These are phyloP conservation scores for Eucidaris tribuloides DNA, from an alignment of 35 echinoderm and acorn worm species.

Conservation along the genomic window DNA sequence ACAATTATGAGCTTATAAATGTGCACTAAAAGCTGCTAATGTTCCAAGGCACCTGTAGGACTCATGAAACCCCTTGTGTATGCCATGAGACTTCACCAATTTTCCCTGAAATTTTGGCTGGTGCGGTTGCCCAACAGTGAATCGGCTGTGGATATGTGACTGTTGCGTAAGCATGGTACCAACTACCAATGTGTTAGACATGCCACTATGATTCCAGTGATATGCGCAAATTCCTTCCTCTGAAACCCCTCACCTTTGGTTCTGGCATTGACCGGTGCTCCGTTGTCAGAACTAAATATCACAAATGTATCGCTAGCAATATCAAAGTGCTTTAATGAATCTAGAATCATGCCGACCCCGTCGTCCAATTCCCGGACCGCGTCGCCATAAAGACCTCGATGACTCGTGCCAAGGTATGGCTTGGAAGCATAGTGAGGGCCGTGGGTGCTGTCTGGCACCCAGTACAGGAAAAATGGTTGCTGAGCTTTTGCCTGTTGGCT, in stretches of 20 bases:
- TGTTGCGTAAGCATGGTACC: too few relatives aligned
- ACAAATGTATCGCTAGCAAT: constrained; percentile 61
- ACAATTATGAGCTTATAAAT: too few relatives aligned
- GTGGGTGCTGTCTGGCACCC: constrained; percentile 72
- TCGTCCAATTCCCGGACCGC: constrained; percentile 56
- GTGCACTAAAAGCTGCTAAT: too few relatives aligned
- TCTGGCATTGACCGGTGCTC: constrained; percentile 16
- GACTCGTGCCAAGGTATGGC: constrained; percentile 43
- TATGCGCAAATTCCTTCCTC: too few relatives aligned
- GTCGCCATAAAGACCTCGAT: constrained; percentile 72
- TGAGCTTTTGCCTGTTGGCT: not conserved
- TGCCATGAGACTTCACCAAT: too few relatives aligned
- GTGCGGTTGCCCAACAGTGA: too few relatives aligned
- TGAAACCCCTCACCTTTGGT: not conserved
- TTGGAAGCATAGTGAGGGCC: constrained; percentile 47
- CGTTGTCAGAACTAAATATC: constrained; percentile 76
- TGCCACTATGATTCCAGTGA: too few relatives aligned
- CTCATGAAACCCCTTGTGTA: too few relatives aligned
- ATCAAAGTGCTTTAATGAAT: constrained; percentile 40
- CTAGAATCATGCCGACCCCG: constrained; percentile 63
- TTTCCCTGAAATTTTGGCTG: too few relatives aligned
- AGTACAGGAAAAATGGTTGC: constrained; percentile 66
- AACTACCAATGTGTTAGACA: too few relatives aligned
- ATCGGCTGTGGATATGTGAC: too few relatives aligned
- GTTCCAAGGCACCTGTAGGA: too few relatives aligned